Evolutionary conservation across 2,113 vertebrate species (phyloP).

Genomic region (Pycnonotus jocosus): DNA sequence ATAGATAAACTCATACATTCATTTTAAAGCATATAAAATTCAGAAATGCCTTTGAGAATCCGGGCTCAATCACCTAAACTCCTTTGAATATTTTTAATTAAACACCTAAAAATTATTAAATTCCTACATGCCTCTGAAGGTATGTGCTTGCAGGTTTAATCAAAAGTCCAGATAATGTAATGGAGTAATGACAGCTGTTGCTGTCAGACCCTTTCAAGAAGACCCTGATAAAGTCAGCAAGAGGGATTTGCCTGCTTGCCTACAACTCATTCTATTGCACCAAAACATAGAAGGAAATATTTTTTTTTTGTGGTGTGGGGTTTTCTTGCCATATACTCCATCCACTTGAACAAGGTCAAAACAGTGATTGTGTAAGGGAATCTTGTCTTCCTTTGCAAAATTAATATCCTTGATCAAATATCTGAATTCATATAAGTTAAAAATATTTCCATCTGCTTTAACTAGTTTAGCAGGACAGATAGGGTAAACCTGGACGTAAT

Average conservation of each 20-base stretch:
- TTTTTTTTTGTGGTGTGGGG: neutral
- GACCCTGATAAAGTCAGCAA: neutral
- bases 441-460: neutral
- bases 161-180: neutral
- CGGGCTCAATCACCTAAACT: neutral
- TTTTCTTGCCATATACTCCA: neutral
- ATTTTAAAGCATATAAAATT: neutral
- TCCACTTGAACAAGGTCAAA: neutral
- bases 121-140: neutral
- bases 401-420: neutral
- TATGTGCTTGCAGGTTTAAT: neutral
- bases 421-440: neutral
- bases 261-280: neutral
- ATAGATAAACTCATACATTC: neutral
- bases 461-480: neutral
- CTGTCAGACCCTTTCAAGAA: neutral
- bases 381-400: neutral
- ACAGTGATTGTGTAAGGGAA: accelerated
- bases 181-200: neutral
- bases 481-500: neutral
- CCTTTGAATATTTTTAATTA: neutral
- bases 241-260: neutral
- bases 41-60: neutral
- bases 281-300: neutral
- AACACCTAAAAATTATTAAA: neutral